phyloP scores from a whole-genome alignment of 2,113 vertebrate species.

The Rissa tridactyla region DNA sequence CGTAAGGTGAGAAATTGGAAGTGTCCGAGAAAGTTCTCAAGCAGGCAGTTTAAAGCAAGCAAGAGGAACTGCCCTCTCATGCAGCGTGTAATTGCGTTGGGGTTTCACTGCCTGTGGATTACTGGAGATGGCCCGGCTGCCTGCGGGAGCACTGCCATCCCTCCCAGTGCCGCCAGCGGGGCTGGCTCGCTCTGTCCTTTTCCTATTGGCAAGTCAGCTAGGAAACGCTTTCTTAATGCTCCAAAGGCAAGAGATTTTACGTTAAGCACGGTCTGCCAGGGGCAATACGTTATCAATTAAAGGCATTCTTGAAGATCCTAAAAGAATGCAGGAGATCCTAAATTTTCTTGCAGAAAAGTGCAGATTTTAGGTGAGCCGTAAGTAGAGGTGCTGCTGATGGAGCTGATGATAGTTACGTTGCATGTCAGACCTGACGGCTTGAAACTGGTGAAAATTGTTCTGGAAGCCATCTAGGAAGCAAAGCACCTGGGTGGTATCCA shows the following conservation, averaged over 20 bases:
- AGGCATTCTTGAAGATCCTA: neutral
- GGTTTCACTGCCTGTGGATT: neutral
- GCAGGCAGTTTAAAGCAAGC: neutral
- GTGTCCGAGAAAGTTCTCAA: neutral
- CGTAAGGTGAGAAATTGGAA: accelerated
- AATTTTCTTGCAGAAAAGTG: neutral
- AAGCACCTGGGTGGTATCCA: neutral
- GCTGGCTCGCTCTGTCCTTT: accelerated
- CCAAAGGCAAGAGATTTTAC: neutral
- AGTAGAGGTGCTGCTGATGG: neutral
- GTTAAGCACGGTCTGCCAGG: accelerated
- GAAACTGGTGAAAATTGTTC: neutral
- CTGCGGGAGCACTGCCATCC: neutral
- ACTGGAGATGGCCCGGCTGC: neutral
- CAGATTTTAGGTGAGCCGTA: neutral
- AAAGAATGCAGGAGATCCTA: neutral
- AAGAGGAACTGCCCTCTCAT: neutral
- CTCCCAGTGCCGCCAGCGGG: neutral
- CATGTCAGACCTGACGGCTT: neutral
- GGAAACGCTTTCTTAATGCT: neutral
- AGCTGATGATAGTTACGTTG: neutral
- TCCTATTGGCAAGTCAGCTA: accelerated
- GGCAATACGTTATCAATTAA: neutral
- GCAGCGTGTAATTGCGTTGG: accelerated
- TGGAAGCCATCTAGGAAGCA: neutral